These are phyloP conservation scores for Drosophila hawaiiensis DNA, from an alignment of 2,888 invertebrate genomes.

Conservation along the genomic window DNA sequence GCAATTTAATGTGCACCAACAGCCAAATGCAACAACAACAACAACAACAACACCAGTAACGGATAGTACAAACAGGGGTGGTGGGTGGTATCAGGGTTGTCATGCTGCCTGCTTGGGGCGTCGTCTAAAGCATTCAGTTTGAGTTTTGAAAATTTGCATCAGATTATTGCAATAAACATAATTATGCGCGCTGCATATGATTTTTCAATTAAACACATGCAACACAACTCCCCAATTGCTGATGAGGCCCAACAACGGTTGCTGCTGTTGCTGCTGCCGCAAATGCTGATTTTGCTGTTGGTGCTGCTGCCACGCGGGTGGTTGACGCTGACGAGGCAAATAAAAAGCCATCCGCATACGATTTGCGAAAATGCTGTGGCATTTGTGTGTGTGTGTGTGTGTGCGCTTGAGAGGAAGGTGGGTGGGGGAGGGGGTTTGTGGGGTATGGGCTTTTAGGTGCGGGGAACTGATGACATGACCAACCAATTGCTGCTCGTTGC, in stretches of 20 bases:
- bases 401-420: background rate
- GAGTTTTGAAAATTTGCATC: slow-evolving; percentile 79
- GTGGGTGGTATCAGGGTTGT: slow-evolving; percentile 37
- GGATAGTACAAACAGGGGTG: slow-evolving; percentile 31
- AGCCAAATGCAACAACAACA: slow-evolving; percentile 47
- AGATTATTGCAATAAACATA: slow-evolving; percentile 83
- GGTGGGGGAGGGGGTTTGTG: background rate
- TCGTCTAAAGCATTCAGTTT: slow-evolving; percentile 72
- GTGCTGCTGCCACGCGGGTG: slow-evolving; percentile 49
- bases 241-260: slow-evolving; percentile 9
- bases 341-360: slow-evolving; percentile 58
- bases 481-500: slow-evolving; percentile 77
- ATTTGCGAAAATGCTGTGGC: slow-evolving; percentile 27
- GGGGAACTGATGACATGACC: slow-evolving; percentile 60
- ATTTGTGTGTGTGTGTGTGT: slow-evolving; percentile 6
- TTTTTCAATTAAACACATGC: slow-evolving; percentile 84
- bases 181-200: slow-evolving; percentile 84
- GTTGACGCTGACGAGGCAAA: slow-evolving; percentile 61
- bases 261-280: slow-evolving; percentile 8
- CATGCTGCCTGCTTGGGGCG: slow-evolving; percentile 27
- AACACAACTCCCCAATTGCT: slow-evolving; percentile 58
- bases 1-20: slow-evolving; percentile 76
- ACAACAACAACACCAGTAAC: slow-evolving; percentile 23
- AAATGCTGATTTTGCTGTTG: slow-evolving; percentile 15
- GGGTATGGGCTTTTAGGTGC: background rate